These are phyloP conservation scores for Ctenicera cuprea DNA, from an alignment of 2,888 invertebrate genomes.

Conservation along the genomic window DNA sequence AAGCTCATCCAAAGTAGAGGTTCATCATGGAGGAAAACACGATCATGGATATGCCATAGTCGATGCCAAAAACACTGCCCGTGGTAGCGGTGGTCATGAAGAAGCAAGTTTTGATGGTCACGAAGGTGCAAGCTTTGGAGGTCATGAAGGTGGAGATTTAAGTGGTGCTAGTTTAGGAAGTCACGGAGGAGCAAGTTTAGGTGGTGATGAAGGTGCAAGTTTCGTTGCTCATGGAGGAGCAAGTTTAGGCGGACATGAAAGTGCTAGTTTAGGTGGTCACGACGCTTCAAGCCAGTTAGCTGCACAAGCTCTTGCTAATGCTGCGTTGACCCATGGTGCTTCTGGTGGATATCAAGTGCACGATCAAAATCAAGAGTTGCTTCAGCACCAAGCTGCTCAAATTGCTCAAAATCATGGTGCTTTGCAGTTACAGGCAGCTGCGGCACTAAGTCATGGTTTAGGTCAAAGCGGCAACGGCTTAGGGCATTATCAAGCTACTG, in stretches of 20 bases:
- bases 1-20: conserved; percentile 61
- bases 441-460: conserved; percentile 2
- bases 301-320: not conserved
- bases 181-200: conserved; percentile 4
- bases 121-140: conserved; percentile 2
- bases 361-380: conserved; percentile 16
- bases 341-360: conserved; percentile 35
- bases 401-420: conserved; percentile 15
- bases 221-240: conserved; percentile 9
- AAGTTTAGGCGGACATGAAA: not conserved
- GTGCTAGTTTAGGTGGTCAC: conserved; percentile 2
- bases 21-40: conserved; percentile 64
- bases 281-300: not conserved
- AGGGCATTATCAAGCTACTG: conserved; percentile 13
- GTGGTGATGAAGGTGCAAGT: not conserved
- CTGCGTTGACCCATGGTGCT: not conserved
- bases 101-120: not conserved
- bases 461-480: conserved; percentile 22
- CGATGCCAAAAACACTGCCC: conserved; percentile 29
- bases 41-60: conserved; percentile 62
- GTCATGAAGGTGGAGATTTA: conserved; percentile 10
- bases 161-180: not conserved
- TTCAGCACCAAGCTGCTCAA: conserved; percentile 32
- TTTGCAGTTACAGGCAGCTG: conserved; percentile 12
- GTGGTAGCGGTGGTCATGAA: conserved; percentile 15